Evolutionary conservation across 2,888 invertebrate genomes (phyloP).

Genomic region (Euproctis similis): DNA sequence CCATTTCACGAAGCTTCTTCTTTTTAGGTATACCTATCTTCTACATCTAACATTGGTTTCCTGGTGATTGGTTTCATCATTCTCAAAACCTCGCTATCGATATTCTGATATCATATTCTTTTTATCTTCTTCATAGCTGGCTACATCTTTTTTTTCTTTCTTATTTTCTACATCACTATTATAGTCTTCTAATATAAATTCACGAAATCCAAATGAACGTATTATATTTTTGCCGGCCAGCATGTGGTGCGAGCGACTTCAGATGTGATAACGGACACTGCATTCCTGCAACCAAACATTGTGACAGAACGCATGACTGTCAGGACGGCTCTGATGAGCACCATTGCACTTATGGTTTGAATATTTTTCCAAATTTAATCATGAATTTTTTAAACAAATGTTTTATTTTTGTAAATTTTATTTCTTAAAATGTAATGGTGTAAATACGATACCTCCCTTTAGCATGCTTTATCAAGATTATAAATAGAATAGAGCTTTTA

Average conservation of each 20-base stretch:
- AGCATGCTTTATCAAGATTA: constrained; percentile 8
- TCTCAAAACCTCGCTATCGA: too few relatives aligned
- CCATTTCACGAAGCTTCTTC: constrained; percentile 8
- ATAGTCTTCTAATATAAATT: constrained; percentile 8
- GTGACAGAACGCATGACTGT: constrained; percentile 75
- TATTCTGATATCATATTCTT: too few relatives aligned
- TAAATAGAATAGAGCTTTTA: background rate
- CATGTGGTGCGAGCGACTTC: constrained; percentile 73
- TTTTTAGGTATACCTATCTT: constrained; percentile 2
- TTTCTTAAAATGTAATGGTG: constrained; percentile 17
- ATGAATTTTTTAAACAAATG: constrained; percentile 8
- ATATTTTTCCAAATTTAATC: constrained; percentile 35
- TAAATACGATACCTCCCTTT: constrained; percentile 9
- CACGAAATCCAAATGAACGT: constrained; percentile 17
- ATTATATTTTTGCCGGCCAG: constrained; percentile 72
- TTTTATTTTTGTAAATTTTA: constrained; percentile 9
- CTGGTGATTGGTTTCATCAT: background rate
- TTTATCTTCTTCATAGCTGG: constrained; percentile 6
- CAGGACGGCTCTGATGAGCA: constrained; percentile 77
- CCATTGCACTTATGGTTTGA: constrained; percentile 71
- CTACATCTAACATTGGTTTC: constrained; percentile 10
- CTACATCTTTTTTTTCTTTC: constrained; percentile 5
- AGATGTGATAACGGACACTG: constrained; percentile 80
- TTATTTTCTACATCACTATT: constrained; percentile 20
- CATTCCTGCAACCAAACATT: constrained; percentile 70